Conservation (phyloP, 2,113 vertebrate genomes). For the Glaucomys volans region DNA sequence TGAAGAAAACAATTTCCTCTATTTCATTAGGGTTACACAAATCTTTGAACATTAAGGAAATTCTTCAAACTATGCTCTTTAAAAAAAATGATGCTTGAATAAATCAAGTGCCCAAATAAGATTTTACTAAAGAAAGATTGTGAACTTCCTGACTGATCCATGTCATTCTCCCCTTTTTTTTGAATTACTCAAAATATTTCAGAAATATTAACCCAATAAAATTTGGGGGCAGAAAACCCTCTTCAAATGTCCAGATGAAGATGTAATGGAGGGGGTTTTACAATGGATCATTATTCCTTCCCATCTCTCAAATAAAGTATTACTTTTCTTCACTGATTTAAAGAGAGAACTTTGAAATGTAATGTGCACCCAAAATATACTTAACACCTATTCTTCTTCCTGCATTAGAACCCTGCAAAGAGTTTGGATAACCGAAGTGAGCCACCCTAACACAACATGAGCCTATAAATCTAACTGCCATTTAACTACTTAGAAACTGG, state of each 20-base stretch:
- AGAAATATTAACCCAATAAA: slow-evolving; percentile 31
- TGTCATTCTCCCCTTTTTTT: background rate
- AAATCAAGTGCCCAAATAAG: background rate
- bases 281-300: background rate
- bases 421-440: background rate
- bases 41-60: background rate
- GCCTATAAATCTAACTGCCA: background rate
- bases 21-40: background rate
- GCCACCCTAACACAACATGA: background rate
- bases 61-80: background rate
- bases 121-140: slow-evolving; percentile 7
- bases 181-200: background rate
- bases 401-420: background rate
- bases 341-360: background rate
- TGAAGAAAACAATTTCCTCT: background rate
- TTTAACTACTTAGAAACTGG: slow-evolving; percentile 11
- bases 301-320: background rate
- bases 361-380: background rate
- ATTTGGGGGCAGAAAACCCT: background rate
- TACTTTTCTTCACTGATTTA: background rate
- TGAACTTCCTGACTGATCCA: background rate
- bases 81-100: background rate
- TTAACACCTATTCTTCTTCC: background rate
- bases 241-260: background rate
- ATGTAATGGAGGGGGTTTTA: background rate